Base-by-base conservation (phyloP, 1,140 invertebrate genomes). In the Apis florea region DNA sequence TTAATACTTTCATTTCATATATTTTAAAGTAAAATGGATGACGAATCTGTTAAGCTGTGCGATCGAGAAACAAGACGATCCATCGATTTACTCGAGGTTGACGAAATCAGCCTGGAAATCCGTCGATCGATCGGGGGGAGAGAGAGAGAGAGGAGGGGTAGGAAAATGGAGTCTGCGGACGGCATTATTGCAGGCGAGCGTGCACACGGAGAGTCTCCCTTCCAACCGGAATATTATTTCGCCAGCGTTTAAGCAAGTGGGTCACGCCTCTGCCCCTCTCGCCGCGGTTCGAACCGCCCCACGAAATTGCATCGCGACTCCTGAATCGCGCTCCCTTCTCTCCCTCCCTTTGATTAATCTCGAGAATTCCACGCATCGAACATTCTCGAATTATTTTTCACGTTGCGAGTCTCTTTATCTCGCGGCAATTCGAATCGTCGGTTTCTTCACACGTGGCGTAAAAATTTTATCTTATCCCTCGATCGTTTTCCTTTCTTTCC, bases 171-270 rank as follows among this genome's bases (percentile, higher is more conserved):
- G 79, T 81, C 71, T 81, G 79, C 63, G 79, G 71, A 58, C 79
- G 61, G 79, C 63, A 81, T 81, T 81, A 81, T 81, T 75, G 80
- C 73, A 24, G 54, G n/a, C 64, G 56, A 63, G 79, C 73, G 80
- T 85, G 85, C 71, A 74, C 83, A 85, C 67, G 84, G 80, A 77
- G 80, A 76, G 72, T 70, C 80, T 85, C 80, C 82, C 79, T 66
- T 61, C n/a, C 70, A 76, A 75, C 70, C 82, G 66, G 82, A 87
- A 87, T 87, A 87, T 87, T 87, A 87, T 87, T 87, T 87, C 86
- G 70, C 78, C 82, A 79, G 74, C 85, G 85, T 87, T 87, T 87
- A 87, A 84, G 82, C 85, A 87, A 87, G 82, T 87, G 85, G 85
- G 86, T 87, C 86, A 87, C 66, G 64, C 51, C 61, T n/a, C 70